Percentiles rank a stretch among this genome's conserved stretches.
Evolutionary conservation across 2,113 vertebrate genomes (phyloP).

Genomic region (Apaloderma vittatum): DNA sequence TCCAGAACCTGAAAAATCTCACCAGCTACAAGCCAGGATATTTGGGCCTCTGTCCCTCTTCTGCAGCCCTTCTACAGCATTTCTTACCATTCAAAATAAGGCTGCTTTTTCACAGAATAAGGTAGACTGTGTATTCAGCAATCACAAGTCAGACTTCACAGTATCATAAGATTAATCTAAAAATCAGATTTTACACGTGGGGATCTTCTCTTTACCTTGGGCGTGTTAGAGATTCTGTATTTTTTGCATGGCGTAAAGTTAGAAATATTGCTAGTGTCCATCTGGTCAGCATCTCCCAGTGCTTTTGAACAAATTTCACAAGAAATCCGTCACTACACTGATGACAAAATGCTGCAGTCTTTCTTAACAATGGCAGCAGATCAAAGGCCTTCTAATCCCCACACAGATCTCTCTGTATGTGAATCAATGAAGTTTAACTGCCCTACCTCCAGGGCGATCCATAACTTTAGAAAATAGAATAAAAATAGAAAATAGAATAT

Average conservation of each 20-base stretch:
- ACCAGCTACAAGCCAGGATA: background rate
- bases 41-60: background rate
- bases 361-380: background rate
- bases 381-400: background rate
- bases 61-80: background rate
- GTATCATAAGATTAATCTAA: background rate
- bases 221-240: background rate
- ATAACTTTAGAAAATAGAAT: background rate
- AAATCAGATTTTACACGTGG: background rate
- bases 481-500: background rate
- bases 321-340: background rate
- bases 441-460: background rate
- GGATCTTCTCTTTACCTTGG: background rate
- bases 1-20: background rate
- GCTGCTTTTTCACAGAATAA: background rate
- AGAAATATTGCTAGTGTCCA: background rate
- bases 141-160: background rate
- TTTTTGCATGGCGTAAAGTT: background rate
- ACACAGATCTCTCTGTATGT: background rate
- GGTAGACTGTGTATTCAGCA: background rate
- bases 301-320: background rate
- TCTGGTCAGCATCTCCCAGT: background rate
- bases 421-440: background rate
- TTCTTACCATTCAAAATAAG: background rate
- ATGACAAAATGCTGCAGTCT: background rate